Conservation (phyloP, 2,113 vertebrate genomes). For the Cynoglossus semilaevis region DNA sequence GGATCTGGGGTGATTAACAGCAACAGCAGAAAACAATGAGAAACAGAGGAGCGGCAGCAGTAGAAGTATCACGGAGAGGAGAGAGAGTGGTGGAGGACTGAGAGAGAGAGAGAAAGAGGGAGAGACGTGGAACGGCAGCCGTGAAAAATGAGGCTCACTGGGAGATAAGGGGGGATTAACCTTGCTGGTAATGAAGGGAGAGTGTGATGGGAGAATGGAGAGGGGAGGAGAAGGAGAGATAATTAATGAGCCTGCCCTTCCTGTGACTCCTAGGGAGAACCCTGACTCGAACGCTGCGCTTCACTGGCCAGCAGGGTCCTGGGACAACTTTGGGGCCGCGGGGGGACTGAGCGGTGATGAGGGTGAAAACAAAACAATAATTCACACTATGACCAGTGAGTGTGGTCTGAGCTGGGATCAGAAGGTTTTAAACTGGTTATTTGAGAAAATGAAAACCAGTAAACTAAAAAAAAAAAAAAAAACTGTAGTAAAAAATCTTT, state of each 20-base stretch:
- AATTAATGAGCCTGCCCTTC: slow-evolving; percentile 91
- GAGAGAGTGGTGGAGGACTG: slow-evolving; percentile 12
- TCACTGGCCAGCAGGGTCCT: slow-evolving; percentile 50
- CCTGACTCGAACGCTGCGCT: slow-evolving; percentile 53
- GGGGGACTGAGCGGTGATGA: too few relatives aligned
- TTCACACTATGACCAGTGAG: too few relatives aligned
- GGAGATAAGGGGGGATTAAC: slow-evolving; percentile 85
- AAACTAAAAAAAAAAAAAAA: too few relatives aligned
- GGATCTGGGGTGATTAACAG: slow-evolving; percentile 25
- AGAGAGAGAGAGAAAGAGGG: slow-evolving; percentile 36
- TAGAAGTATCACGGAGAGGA: not conserved
- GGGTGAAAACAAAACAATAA: too few relatives aligned
- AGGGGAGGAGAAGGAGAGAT: slow-evolving; percentile 59
- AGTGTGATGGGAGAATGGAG: slow-evolving; percentile 66
- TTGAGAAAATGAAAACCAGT: too few relatives aligned
- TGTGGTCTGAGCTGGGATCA: too few relatives aligned
- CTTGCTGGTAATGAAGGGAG: slow-evolving; percentile 89
- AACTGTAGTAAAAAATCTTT: too few relatives aligned
- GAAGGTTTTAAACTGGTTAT: too few relatives aligned
- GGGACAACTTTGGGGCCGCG: slow-evolving; percentile 28
- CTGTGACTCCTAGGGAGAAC: slow-evolving; percentile 66
- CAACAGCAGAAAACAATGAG: not conserved
- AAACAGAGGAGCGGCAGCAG: slow-evolving; percentile 3
- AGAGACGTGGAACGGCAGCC: slow-evolving; percentile 51
- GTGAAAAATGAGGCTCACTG: slow-evolving; percentile 82